A percentile compares a stretch with the other conserved stretches of the same genome.
Evolutionary conservation across 2,888 invertebrate genomes (phyloP).

Genomic region (Exephanes ischioxanthus): DNA sequence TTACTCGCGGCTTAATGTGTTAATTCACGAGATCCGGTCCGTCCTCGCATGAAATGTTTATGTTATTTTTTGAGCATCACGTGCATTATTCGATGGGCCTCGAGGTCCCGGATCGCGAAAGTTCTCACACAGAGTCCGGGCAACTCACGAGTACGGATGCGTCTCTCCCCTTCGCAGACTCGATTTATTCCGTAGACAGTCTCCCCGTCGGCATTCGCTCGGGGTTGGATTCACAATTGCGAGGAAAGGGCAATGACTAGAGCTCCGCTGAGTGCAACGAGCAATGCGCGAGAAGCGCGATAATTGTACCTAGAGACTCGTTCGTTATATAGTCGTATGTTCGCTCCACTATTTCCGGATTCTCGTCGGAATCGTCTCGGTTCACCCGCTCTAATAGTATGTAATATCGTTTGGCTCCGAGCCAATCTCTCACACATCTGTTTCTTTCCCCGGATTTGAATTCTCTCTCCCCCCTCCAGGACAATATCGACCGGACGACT

Average conservation of each 20-base stretch:
- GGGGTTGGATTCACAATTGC: constrained; percentile 21
- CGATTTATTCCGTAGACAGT: constrained; percentile 31
- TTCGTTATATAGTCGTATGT: constrained; percentile 35
- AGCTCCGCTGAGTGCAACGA: constrained; percentile 38
- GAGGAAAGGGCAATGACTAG: constrained; percentile 57
- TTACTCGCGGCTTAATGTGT: neutral
- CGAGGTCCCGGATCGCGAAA: neutral
- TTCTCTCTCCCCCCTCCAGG: neutral
- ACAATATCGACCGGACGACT: constrained; percentile 34
- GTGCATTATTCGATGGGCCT: neutral
- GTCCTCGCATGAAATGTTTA: neutral
- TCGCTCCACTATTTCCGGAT: constrained; percentile 64
- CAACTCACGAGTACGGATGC: neutral
- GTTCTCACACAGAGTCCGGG: neutral
- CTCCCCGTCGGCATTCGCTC: constrained; percentile 3
- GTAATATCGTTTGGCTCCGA: constrained; percentile 52
- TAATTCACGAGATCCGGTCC: neutral
- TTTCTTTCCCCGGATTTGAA: constrained; percentile 38
- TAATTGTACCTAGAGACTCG: constrained; percentile 57
- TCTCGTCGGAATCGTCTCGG: constrained; percentile 49
- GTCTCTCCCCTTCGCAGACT: neutral
- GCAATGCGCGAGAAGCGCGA: constrained; percentile 45
- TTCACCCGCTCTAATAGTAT: constrained; percentile 32
- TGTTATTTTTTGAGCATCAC: neutral
- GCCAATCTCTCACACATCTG: constrained; percentile 55